Evolutionary conservation across 2,113 vertebrate genomes (phyloP), one percentile per base, ranked within the genome.

Genomic region (Toxostoma redivivum): DNA sequence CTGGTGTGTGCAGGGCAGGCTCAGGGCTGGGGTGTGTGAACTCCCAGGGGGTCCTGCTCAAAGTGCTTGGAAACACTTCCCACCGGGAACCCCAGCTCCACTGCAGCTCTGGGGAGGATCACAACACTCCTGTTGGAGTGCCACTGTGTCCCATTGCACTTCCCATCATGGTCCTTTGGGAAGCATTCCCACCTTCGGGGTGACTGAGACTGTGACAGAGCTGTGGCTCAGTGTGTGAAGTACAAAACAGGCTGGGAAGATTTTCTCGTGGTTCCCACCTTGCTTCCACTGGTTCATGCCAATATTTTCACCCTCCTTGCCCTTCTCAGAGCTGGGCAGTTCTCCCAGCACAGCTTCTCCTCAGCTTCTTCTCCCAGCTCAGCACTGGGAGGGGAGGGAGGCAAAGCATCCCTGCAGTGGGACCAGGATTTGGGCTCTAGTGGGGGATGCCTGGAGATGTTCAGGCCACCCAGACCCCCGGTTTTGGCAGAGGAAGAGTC

Each of bases 1-100:
- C 38, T 0, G 0, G 8, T 20, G 47, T 51, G 47, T 38, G 27
- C 45, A 27, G 37, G 33, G 33, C 21, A 37, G 48, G n/a, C 79
- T 23, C n/a, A 9, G 51, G 47, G 31, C 2, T 67, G 9, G 6
- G 21, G 37, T 37, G 48, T 27, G 14, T 15, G 62, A 76, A 10
- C 13, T 35, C n/a, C 14, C 11, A 9, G 22, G 20, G 4, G 7
- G 27, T 72, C 23, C 73, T 42, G 24, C 30, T 64, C 33, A 16
- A 37, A 62, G 17, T 11, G n/a, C 58, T 27, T 44, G 21, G 40
- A 56, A 58, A 51, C 3, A 9, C 12, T 50, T 71, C 67, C 48
- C 42, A 76, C 33, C 22, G 31, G 72, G 35, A 65, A 8, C 28
- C 35, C 38, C 2, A 5, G 38, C 40, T 60, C 54, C 42, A 9